Conservation (phyloP, 1,140 invertebrate genomes). For the Drusus annulatus region DNA sequence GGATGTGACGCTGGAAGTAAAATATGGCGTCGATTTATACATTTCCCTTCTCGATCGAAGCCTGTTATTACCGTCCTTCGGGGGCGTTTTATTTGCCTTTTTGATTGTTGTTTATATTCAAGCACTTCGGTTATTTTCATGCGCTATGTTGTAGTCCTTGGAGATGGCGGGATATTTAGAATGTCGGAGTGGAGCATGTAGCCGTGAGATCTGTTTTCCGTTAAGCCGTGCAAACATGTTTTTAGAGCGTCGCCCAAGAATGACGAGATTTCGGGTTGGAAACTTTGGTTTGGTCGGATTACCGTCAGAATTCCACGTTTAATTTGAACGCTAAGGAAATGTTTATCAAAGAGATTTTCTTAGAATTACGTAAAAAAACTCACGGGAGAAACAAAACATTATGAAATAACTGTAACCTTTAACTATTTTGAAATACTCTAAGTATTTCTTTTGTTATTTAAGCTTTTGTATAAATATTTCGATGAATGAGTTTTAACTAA, state of each 20-base stretch:
- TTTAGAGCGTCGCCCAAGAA: slow-evolving; percentile 10
- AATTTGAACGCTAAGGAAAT: neutral
- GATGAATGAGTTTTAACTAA: too few species aligned
- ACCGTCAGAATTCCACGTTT: neutral
- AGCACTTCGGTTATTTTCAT: neutral
- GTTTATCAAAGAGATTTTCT: neutral
- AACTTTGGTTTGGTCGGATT: slow-evolving; percentile 17
- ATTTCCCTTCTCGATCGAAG: slow-evolving; percentile 21
- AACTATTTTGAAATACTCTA: too few species aligned
- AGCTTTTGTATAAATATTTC: too few species aligned
- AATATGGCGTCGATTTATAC: slow-evolving; percentile 39
- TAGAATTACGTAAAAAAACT: neutral
- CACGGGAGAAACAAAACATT: too few species aligned
- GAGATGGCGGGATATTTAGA: neutral
- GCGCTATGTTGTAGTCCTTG: neutral
- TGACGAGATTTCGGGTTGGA: slow-evolving; percentile 5
- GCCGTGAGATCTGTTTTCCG: neutral
- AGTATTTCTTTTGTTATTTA: too few species aligned
- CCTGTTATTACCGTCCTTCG: slow-evolving; percentile 28
- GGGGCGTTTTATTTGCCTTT: slow-evolving; percentile 36
- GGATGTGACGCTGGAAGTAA: slow-evolving; percentile 32
- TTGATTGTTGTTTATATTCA: slow-evolving; percentile 26
- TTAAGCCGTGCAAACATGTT: slow-evolving; percentile 18
- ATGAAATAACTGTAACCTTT: too few species aligned
- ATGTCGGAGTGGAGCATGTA: neutral